Evolutionary conservation across 1,140 invertebrate genomes (phyloP).

Genomic region (Drosophila carrolli): DNA sequence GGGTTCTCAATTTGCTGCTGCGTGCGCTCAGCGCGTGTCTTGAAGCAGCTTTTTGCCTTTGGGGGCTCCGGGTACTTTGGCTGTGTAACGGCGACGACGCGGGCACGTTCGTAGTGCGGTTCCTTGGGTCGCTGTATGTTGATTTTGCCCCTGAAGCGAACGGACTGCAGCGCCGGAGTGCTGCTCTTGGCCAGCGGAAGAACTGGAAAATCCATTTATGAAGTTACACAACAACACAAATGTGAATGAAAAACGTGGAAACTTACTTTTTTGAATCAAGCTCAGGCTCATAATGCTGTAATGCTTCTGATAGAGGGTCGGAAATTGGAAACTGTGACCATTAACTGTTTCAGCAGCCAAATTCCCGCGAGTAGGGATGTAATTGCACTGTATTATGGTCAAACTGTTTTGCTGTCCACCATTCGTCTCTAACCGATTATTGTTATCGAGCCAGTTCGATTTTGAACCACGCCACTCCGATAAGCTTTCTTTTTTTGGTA

Average conservation of each 20-base stretch:
- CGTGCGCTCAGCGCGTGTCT: conserved; percentile 43
- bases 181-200: conserved; percentile 80
- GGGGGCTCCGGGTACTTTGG: conserved; percentile 84
- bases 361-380: too few species aligned
- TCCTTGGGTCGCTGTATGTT: conserved; percentile 90
- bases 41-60: conserved; percentile 61
- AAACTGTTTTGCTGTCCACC: too few species aligned
- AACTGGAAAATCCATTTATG: conserved; percentile 8
- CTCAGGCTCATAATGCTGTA: conserved; percentile 1
- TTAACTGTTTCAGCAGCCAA: too few species aligned
- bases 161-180: conserved; percentile 85
- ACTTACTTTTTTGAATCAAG: conserved; percentile 9
- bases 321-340: too few species aligned
- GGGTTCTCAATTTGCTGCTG: conserved; percentile 86
- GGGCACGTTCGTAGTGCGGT: conserved; percentile 88
- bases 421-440: too few species aligned
- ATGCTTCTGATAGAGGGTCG: too few species aligned
- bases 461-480: too few species aligned
- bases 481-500: background rate
- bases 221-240: conserved; percentile 14
- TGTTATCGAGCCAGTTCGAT: too few species aligned
- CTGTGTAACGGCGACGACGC: conserved; percentile 87
- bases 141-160: conserved; percentile 89
- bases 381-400: too few species aligned
- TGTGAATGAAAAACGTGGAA: background rate